Evolutionary conservation across 2,888 invertebrate genomes (phyloP).

Genomic region (Mantis religiosa): DNA sequence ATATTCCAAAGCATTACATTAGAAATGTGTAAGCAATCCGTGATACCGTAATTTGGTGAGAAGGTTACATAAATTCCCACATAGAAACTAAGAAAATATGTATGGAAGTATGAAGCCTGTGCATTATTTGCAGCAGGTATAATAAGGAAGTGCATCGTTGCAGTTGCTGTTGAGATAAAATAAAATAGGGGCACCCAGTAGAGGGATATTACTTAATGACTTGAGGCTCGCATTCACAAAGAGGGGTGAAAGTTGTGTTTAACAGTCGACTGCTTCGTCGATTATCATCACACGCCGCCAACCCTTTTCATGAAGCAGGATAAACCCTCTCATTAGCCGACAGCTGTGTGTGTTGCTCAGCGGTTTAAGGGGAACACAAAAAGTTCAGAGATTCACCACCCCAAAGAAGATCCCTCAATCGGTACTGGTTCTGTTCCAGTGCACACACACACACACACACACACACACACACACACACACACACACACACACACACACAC

Average conservation of each 20-base stretch:
- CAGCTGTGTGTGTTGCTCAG: background rate
- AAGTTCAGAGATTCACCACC: background rate
- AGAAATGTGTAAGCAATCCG: no score
- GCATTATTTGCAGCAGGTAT: no score
- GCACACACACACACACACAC: background rate
- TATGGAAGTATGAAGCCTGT: no score
- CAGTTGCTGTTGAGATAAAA: background rate
- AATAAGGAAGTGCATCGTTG: no score
- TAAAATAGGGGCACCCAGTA: background rate
- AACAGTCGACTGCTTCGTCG: conserved; percentile 1
- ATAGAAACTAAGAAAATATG: no score
- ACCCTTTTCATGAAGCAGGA: background rate
- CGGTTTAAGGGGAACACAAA: background rate
- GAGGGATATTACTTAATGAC: background rate
- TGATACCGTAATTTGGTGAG: no score
- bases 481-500: no score
- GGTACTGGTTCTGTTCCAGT: background rate
- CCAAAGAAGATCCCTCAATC: background rate
- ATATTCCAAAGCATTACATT: no score
- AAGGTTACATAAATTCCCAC: no score
- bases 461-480: no score
- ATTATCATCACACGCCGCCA: background rate
- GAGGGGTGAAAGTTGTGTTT: background rate
- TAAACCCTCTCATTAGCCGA: background rate
- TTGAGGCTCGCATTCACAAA: background rate